phyloP scores from a whole-genome alignment of 1,140 invertebrate species.

The Schlechtendalia chinensis region DNA sequence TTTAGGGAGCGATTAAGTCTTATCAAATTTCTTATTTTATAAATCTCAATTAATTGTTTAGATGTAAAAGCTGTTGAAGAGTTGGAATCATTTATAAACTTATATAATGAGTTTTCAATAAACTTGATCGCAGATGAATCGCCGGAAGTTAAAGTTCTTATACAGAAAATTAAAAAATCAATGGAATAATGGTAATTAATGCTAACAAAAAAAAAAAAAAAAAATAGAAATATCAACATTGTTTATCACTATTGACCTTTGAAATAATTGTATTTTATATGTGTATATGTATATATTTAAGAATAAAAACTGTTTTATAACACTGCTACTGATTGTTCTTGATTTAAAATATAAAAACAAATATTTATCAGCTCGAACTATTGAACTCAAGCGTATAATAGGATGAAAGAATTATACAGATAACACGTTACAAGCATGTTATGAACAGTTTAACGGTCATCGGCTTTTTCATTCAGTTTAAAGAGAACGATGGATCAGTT shows the following conservation, averaged over 20 bases:
- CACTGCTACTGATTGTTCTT: constrained; percentile 9
- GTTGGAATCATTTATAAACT: constrained; percentile 8
- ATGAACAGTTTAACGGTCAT: constrained; percentile 7
- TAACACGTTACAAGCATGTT: neutral
- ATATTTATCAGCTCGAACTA: constrained; percentile 26
- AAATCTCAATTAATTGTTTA: constrained; percentile 18
- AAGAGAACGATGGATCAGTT: constrained; percentile 38
- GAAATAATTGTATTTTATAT: neutral
- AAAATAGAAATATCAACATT: constrained; percentile 9
- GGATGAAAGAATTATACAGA: neutral
- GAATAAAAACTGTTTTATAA: constrained; percentile 30
- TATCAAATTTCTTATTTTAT: neutral
- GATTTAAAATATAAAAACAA: neutral
- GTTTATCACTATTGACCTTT: constrained; percentile 34
- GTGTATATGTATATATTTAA: neutral
- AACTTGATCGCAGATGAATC: constrained; percentile 43
- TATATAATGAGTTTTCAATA: constrained; percentile 39
- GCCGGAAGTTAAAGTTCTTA: constrained; percentile 42
- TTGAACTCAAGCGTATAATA: neutral
- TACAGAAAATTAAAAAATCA: constrained; percentile 42
- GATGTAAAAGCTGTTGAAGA: constrained; percentile 31
- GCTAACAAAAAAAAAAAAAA: neutral
- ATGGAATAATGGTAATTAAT: neutral
- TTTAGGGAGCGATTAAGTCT: constrained; percentile 1
- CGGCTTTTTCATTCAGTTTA: neutral